phyloP scores from a whole-genome alignment of 1,140 invertebrate genomes.

The Magallana ariakensis region DNA sequence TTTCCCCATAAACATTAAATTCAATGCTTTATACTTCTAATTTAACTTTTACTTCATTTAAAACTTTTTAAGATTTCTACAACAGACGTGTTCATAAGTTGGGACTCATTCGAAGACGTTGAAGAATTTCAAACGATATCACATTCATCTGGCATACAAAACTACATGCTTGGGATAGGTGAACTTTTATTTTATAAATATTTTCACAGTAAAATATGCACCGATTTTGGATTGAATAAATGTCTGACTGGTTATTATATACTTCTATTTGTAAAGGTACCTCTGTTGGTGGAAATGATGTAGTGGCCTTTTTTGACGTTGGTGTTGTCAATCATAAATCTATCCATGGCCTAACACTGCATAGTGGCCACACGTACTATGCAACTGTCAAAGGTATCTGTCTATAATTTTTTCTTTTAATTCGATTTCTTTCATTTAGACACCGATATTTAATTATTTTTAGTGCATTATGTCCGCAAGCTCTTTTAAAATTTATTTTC shows the following conservation, averaged over 20 bases:
- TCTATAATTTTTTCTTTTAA: neutral
- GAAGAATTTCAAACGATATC: conserved; percentile 55
- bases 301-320: conserved; percentile 52
- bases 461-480: neutral
- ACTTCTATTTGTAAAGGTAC: conserved; percentile 50
- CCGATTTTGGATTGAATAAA: neutral
- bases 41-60: neutral
- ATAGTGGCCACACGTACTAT: conserved; percentile 61
- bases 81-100: conserved; percentile 56
- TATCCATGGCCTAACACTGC: conserved; percentile 55
- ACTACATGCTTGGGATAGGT: conserved; percentile 62
- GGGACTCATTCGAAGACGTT: conserved; percentile 61
- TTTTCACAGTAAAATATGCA: neutral
- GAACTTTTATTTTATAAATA: neutral
- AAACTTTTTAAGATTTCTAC: conserved; percentile 44
- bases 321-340: conserved; percentile 56
- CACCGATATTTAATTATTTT: neutral
- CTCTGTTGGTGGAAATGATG: conserved; percentile 55
- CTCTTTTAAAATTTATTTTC: neutral
- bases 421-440: neutral
- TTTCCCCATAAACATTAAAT: no score
- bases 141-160: conserved; percentile 55
- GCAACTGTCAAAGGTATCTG: conserved; percentile 59
- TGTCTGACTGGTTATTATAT: neutral
- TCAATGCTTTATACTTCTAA: no score